Evolutionary conservation across 2,797 vertebrate species (phyloP).

Genomic region (Protonibea diacanthus): DNA sequence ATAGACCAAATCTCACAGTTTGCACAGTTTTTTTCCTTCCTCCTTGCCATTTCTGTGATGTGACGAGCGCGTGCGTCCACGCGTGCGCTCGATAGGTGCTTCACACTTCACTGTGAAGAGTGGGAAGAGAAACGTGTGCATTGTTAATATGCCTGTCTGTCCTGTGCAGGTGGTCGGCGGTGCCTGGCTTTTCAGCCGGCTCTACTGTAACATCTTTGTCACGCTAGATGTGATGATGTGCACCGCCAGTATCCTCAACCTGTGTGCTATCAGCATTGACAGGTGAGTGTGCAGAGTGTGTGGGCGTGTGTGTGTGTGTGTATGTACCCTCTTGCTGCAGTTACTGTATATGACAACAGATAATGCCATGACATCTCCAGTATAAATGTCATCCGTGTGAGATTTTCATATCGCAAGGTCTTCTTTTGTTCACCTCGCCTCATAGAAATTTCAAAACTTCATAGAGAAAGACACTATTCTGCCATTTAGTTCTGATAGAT

Average conservation of each 20-base stretch:
- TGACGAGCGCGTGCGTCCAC: slow-evolving; percentile 20
- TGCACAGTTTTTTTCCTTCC: background rate
- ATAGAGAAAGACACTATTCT: slow-evolving; percentile 6
- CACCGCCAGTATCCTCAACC: slow-evolving; percentile 97
- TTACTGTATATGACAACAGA: slow-evolving; percentile 20
- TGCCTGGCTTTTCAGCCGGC: slow-evolving; percentile 93
- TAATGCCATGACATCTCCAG: slow-evolving; percentile 38
- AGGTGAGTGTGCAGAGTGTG: slow-evolving; percentile 85
- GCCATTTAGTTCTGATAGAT: slow-evolving; percentile 6
- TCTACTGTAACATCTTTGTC: slow-evolving; percentile 95
- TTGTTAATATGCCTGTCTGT: slow-evolving; percentile 68
- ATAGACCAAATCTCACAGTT: background rate
- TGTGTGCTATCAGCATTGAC: slow-evolving; percentile 98
- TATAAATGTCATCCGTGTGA: slow-evolving; percentile 29
- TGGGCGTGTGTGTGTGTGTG: slow-evolving; percentile 2
- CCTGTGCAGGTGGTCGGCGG: slow-evolving; percentile 92
- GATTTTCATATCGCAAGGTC: slow-evolving; percentile 25
- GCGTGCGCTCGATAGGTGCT: slow-evolving; percentile 4
- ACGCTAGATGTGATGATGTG: slow-evolving; percentile 99
- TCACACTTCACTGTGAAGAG: slow-evolving; percentile 63
- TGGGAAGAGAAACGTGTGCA: slow-evolving; percentile 27
- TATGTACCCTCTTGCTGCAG: background rate
- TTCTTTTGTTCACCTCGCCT: slow-evolving; percentile 23
- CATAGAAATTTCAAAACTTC: slow-evolving; percentile 35
- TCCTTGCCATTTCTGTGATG: slow-evolving; percentile 24